These are phyloP conservation scores for Leptatherina wallacei DNA, from an alignment of 2,797 vertebrate genomes.

Conservation along the genomic window DNA sequence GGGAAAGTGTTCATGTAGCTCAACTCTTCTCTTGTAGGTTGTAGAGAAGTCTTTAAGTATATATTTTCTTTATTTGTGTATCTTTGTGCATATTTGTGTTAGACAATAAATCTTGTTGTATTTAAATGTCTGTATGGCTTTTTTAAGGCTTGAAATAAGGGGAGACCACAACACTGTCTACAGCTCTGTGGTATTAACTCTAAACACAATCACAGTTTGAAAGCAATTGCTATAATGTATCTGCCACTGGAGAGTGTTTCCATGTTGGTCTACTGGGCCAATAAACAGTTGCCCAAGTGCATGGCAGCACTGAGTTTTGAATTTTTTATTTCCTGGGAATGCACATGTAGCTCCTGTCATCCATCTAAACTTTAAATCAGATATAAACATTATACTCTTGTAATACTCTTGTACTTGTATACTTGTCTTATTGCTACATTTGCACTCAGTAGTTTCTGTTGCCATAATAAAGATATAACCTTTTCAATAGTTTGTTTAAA, in stretches of 20 bases:
- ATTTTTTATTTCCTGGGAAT: not conserved
- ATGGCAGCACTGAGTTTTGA: not conserved
- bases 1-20: conserved; percentile 1
- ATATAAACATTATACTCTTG: not conserved
- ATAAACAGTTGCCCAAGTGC: too few species aligned
- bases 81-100: conserved; percentile 8
- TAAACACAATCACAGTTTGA: conserved; percentile 42
- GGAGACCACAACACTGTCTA: conserved; percentile 43
- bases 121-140: conserved; percentile 37
- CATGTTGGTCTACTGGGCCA: conserved; percentile 16
- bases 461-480: too few species aligned
- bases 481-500: too few species aligned
- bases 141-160: conserved; percentile 31
- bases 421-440: not conserved
- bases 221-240: conserved; percentile 14
- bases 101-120: conserved; percentile 9
- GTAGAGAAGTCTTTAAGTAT: not conserved
- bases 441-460: too few species aligned
- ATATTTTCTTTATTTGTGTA: conserved; percentile 14
- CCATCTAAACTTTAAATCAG: not conserved
- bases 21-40: not conserved
- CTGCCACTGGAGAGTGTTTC: conserved; percentile 29
- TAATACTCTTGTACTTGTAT: too few species aligned
- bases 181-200: conserved; percentile 32
- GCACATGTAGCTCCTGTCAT: not conserved